Percentiles rank a stretch among this genome's conserved stretches.
These are phyloP conservation scores for Archegozetes longisetosus DNA, from an alignment of 1,140 invertebrate genomes.

Conservation along the genomic window DNA sequence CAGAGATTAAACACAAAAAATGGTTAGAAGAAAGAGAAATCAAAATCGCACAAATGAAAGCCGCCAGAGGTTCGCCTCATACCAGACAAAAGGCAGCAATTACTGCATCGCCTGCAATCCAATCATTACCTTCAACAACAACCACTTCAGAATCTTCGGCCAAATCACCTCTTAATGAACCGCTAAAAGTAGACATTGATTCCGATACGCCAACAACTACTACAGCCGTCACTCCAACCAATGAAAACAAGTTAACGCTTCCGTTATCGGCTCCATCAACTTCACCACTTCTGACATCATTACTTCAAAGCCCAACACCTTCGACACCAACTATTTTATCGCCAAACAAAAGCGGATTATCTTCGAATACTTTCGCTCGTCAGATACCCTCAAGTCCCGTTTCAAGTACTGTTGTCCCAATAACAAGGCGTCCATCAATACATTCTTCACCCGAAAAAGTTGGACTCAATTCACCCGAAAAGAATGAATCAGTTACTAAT, in stretches of 20 bases:
- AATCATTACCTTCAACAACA: neutral
- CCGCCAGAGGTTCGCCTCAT: neutral
- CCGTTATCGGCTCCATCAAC: conserved; percentile 22
- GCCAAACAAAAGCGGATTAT: conserved; percentile 33
- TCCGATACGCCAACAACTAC: neutral
- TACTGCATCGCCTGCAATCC: neutral
- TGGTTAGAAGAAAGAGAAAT: conserved; percentile 53
- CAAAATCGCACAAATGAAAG: conserved; percentile 11
- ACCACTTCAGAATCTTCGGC: conserved; percentile 14
- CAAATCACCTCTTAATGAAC: conserved; percentile 21
- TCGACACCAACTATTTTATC: conserved; percentile 19
- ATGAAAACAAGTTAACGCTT: conserved; percentile 5
- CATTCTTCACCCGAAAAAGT: neutral
- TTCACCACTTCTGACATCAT: conserved; percentile 60
- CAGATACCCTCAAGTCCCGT: neutral
- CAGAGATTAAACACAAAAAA: conserved; percentile 40
- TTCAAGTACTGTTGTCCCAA: neutral
- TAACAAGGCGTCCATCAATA: neutral
- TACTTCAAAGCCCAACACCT: conserved; percentile 49
- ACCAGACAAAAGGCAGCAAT: neutral
- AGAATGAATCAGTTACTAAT: too few species aligned
- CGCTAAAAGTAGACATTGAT: conserved; percentile 20
- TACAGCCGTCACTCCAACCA: neutral
- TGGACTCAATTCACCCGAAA: neutral
- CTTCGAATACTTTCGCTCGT: conserved; percentile 14